Evolutionary conservation across 2,888 invertebrate species (phyloP), one percentile per base, ranked within the genome.

Genomic region (Dioctria rufipes): DNA sequence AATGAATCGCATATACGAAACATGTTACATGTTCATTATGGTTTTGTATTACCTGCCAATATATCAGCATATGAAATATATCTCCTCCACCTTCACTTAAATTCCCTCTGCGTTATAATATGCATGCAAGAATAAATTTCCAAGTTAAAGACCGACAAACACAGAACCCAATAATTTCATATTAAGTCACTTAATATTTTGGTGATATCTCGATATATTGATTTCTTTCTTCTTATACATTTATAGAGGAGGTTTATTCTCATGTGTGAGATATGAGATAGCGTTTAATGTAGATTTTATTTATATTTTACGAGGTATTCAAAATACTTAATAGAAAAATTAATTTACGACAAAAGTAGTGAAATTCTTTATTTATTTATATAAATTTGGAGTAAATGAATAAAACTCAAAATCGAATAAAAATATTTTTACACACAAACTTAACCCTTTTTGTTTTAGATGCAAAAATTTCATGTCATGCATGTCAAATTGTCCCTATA

Each of bases 181-280:
- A 82, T 82, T 82, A 82, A 82, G 80, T 81, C 81, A 81, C 78
- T 82, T 78, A 77, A 80, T 78, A 78, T 75, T 81, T 81, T 82
- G 80, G 82, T 82, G 82, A 82, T 82, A 81, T 82, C 82, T 80
- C 82, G 73, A 65, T 39, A 67, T 82, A 82, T 82, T 78, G 82
- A 82, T 82, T 82, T 81, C 25, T 25, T 79, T 60, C 54, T 3
- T 3, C 13, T 49, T 60, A 5, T 67, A 58, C 60, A 58, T 51
- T 37, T 63, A 39, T 63, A 49, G 40, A 46, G 42, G 51, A 43
- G 37, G n/a, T 61, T 61, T 63, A 73, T 73, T 8, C 42, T 25
- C 25, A 25, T 25, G 25, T 25, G 25, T 25, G 25, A 25, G 25
- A 25, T 25, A 25, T 25, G 25, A 25, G 25, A 25, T 25, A 25